Percentiles rank a stretch among this genome's conserved stretches.
Evolutionary conservation across 2,888 invertebrate genomes (phyloP).

Genomic region (Mantis religiosa): DNA sequence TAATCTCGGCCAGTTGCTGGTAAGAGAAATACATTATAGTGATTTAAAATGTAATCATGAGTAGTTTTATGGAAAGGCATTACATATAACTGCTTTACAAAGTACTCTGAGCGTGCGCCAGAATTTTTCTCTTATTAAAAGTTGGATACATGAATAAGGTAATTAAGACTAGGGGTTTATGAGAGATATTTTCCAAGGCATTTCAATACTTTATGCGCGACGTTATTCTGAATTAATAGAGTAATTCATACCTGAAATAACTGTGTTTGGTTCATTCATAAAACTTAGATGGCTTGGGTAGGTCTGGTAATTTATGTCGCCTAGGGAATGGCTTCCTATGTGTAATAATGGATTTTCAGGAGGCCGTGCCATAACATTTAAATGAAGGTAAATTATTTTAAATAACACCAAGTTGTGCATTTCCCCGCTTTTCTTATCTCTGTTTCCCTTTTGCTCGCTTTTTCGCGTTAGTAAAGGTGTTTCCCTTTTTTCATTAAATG

Average conservation of each 20-base stretch:
- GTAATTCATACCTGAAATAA: background rate
- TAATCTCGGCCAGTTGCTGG: too few relatives aligned
- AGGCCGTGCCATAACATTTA: background rate
- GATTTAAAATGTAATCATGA: too few relatives aligned
- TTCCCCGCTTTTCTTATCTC: background rate
- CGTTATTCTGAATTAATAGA: too few relatives aligned
- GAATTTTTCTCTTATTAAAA: too few relatives aligned
- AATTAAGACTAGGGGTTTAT: too few relatives aligned
- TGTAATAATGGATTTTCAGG: background rate
- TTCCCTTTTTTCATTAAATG: slow-evolving; percentile 10
- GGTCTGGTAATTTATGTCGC: background rate
- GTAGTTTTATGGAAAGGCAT: too few relatives aligned
- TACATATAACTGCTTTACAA: too few relatives aligned
- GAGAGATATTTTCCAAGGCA: too few relatives aligned
- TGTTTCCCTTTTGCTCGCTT: background rate
- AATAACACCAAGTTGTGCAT: background rate
- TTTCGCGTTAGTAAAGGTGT: background rate
- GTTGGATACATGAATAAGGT: too few relatives aligned
- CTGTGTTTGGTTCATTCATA: background rate
- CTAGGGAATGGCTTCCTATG: background rate
- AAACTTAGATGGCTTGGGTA: background rate
- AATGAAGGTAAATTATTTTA: slow-evolving; percentile 9
- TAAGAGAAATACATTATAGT: too few relatives aligned
- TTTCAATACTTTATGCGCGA: too few relatives aligned
- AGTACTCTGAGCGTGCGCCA: too few relatives aligned